Evolutionary conservation across 1,140 invertebrate genomes (phyloP), one percentile per base, ranked within the genome.

Genomic region (Diabrotica undecimpunctata): DNA sequence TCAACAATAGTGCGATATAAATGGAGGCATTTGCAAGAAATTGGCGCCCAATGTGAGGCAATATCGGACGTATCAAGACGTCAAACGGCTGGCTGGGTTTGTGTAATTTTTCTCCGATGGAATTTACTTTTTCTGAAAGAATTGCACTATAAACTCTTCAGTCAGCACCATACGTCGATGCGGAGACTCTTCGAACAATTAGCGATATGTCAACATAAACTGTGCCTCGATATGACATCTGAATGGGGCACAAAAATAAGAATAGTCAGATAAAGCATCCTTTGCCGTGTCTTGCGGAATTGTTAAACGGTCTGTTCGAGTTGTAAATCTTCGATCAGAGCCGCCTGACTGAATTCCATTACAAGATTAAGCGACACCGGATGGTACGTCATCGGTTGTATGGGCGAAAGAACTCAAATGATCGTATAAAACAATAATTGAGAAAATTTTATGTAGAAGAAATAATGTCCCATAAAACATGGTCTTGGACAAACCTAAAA

Each of bases 151-250:
- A 46, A 46, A 46, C 8, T 46, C 41, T 46, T 10, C n/a, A 46
- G n/a, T n/a, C 3, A 46, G n/a, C 41, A n/a, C 8, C 41, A 46
- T 46, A 46, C 41, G 41, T 46, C 41, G 41, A 10, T n/a, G 41
- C n/a, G n/a, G 41, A 10, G 8, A n/a, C n/a, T 46, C n/a, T 46
- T n/a, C 41, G 41, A 46, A 46, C 41, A 46, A 46, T 46, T 46
- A 46, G 41, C 41, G 41, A 46, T 46, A 46, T n/a, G 41, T 46
- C 41, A 46, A 46, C 41, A 46, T 46, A 46, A 46, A 46, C 41
- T 46, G n/a, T 8, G n/a, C 3, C 8, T 46, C 41, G 41, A 46
- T 10, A 10, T 46, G 41, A 46, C 41, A 46, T 46, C 41, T 46
- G 41, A 46, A 46, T 46, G 41, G 41, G 41, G n/a, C 41, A n/a